Base-by-base conservation (phyloP, 2,888 invertebrate genomes). In the Himalopsyche kuldschensis region DNA sequence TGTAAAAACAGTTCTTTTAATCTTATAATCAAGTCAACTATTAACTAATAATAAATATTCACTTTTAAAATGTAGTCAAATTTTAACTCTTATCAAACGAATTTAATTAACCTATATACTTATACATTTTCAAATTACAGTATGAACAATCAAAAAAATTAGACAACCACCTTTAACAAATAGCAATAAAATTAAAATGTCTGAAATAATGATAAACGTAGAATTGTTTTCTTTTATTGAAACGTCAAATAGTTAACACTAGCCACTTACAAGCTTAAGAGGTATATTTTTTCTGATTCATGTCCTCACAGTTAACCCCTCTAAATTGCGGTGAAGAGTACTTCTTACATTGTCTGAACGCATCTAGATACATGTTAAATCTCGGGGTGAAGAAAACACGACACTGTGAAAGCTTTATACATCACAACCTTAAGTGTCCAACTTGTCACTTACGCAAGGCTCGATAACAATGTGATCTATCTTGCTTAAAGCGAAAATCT, bases 401-500 rank as follows among this genome's bases (percentile, higher is more conserved):
- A 35, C 77, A 35, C n/a, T 69, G 80, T 46, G 81, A 46, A 78
- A 78, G 78, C 79, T 78, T 81, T 78, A 81, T 78, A 81, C 78
- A 48, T 75, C 32, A 69, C 78, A 35, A 75, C 41, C 84, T 82
- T 31, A 81, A 84, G 84, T 84, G 81, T 84, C 81, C 84, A 78
- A 84, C 81, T 78, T 84, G 84, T 81, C 84, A 81, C 81, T 78
- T 63, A 63, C 31, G 77, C 79, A 11, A 75, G 24, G 47, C 20
- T 30, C 79, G 79, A 82, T 41, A 78, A 69, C 69, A 63, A 63
- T 75, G 69, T 79, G 82, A 79, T 82, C 79, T 82, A 79, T 82
- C 79, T 79, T 69, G 79, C 27, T 80, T 55, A 55, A 55, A 55
- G 55, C 20, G 55, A 24, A 55, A 55, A 55, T 55, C 55, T 55